These are phyloP conservation scores for Steinernema carpocapsae DNA, from an alignment of 2,888 invertebrate species.

Conservation along the genomic window DNA sequence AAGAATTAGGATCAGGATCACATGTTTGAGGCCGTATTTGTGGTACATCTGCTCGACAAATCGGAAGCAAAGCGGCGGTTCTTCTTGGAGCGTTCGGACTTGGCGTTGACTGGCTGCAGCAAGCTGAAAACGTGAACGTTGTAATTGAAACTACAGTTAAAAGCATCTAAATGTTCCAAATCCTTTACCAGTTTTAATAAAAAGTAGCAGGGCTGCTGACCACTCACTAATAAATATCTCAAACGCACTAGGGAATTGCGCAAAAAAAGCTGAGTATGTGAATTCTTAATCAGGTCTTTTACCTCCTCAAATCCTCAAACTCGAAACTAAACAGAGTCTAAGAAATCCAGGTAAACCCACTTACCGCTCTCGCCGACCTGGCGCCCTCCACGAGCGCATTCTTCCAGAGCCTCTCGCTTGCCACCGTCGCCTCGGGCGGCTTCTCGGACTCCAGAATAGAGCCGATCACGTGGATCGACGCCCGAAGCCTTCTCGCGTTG, in stretches of 20 bases:
- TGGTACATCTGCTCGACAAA: slow-evolving; percentile 57
- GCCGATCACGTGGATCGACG: slow-evolving; percentile 27
- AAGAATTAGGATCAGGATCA: slow-evolving; percentile 54
- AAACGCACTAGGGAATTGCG: too few relatives aligned
- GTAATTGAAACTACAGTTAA: too few relatives aligned
- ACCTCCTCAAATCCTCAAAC: too few relatives aligned
- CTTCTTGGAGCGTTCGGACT: slow-evolving; percentile 51
- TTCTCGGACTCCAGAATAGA: slow-evolving; percentile 19
- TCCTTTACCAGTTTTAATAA: too few relatives aligned
- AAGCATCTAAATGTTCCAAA: too few relatives aligned
- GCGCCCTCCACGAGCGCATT: slow-evolving; percentile 14
- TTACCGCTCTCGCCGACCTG: slow-evolving; percentile 14
- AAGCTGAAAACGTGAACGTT: slow-evolving; percentile 9
- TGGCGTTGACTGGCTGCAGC: slow-evolving; percentile 48
- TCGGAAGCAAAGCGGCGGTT: slow-evolving; percentile 56
- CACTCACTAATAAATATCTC: too few relatives aligned
- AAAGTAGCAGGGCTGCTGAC: too few relatives aligned
- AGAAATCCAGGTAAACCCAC: neutral
- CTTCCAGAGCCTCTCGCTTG: slow-evolving; percentile 22
- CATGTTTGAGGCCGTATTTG: slow-evolving; percentile 52
- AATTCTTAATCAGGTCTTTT: too few relatives aligned
- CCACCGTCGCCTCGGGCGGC: neutral
- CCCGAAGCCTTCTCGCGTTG: slow-evolving; percentile 20
- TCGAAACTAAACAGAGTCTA: too few relatives aligned
- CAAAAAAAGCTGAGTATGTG: too few relatives aligned